Evolutionary conservation across 2,888 invertebrate species (phyloP).

Genomic region (Plagodis dolabraria): DNA sequence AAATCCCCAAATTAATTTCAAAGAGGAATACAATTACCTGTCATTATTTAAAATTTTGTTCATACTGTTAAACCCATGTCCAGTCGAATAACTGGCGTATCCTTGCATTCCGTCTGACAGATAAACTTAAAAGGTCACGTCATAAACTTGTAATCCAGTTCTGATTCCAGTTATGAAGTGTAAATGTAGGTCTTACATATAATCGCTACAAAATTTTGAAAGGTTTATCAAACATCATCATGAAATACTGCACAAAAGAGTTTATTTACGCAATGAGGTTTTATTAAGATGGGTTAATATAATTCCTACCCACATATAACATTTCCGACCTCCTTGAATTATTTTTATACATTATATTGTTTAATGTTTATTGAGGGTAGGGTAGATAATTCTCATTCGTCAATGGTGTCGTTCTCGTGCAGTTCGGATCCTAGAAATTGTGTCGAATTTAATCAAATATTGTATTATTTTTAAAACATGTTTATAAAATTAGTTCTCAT

Average conservation of each 20-base stretch:
- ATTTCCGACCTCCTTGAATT: too few relatives aligned
- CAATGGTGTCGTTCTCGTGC: background rate
- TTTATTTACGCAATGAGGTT: background rate
- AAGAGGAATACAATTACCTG: background rate
- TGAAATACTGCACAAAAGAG: background rate
- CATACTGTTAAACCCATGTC: background rate
- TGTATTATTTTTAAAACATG: conserved; percentile 37
- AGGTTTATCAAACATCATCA: background rate
- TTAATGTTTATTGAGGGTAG: too few relatives aligned
- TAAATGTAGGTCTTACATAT: too few relatives aligned
- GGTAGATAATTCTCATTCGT: too few relatives aligned
- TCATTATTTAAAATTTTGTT: background rate
- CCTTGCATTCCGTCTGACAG: conserved; percentile 18
- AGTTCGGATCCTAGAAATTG: background rate
- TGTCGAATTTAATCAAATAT: background rate
- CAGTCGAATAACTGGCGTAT: conserved; percentile 1
- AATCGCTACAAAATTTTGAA: too few relatives aligned
- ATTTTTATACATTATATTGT: too few relatives aligned
- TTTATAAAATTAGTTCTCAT: conserved; percentile 40
- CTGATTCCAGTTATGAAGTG: conserved; percentile 1
- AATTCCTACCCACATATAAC: too few relatives aligned
- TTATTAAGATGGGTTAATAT: too few relatives aligned
- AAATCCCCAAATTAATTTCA: too few relatives aligned
- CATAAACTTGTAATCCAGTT: conserved; percentile 8
- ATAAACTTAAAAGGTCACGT: conserved; percentile 16